Conservation (phyloP, 2,797 vertebrate genomes). For the Telmatherina bonti region DNA sequence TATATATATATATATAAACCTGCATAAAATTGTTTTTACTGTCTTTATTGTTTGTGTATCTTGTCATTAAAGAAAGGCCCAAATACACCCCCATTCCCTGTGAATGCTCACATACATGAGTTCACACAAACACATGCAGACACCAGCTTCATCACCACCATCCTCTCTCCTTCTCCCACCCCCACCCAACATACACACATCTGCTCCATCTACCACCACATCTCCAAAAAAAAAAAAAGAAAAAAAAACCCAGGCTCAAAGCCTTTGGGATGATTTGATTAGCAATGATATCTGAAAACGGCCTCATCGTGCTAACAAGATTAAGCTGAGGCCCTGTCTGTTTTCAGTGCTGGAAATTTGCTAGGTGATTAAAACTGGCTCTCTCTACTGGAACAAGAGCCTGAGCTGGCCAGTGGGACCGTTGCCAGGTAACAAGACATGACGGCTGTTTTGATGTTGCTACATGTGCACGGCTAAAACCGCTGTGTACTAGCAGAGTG, state of each 20-base stretch:
- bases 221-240: too few species aligned
- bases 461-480: slow-evolving; percentile 61
- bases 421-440: slow-evolving; percentile 89
- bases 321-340: slow-evolving; percentile 89
- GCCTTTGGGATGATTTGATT: slow-evolving; percentile 91
- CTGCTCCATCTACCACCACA: too few species aligned
- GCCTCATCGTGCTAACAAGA: slow-evolving; percentile 91
- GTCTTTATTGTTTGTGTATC: slow-evolving; percentile 13
- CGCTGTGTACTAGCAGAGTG: slow-evolving; percentile 55
- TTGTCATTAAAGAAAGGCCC: slow-evolving; percentile 10
- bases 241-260: slow-evolving; percentile 74
- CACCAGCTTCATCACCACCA: too few species aligned
- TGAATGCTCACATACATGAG: slow-evolving; percentile 41
- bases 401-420: slow-evolving; percentile 77
- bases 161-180: slow-evolving; percentile 54
- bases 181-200: slow-evolving; percentile 46
- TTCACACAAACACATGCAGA: slow-evolving; percentile 56
- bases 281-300: slow-evolving; percentile 92
- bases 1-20: too few species aligned
- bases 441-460: slow-evolving; percentile 78
- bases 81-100: not conserved
- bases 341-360: slow-evolving; percentile 87
- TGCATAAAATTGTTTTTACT: not conserved
- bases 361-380: slow-evolving; percentile 87
- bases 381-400: slow-evolving; percentile 80